Percentiles rank a stretch among this genome's conserved stretches.
These are phyloP conservation scores for Caenorhabditis japonica DNA, from an alignment of 2,888 invertebrate genomes.

Conservation along the genomic window DNA sequence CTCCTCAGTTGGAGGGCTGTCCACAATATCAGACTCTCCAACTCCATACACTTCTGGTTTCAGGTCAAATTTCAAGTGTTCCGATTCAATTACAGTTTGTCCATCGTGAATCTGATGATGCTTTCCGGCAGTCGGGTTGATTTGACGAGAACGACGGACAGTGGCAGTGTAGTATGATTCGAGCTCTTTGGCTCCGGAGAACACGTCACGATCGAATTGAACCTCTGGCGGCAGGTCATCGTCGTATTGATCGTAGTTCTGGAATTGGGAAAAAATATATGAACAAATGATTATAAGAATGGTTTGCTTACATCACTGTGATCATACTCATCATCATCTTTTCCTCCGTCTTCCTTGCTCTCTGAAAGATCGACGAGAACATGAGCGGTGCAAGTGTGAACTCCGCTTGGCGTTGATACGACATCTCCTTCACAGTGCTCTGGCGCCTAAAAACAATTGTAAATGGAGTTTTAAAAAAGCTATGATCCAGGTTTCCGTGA, in stretches of 20 bases:
- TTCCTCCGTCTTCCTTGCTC: conserved; percentile 26
- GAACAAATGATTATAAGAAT: no score
- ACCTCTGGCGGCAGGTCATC: conserved; percentile 72
- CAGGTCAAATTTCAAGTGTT: conserved; percentile 60
- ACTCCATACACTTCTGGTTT: conserved; percentile 60
- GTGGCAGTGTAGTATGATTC: conserved; percentile 64
- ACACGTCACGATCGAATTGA: conserved; percentile 72
- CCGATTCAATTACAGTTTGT: conserved; percentile 63
- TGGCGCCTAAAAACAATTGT: conserved; percentile 61
- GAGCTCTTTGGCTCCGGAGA: conserved; percentile 65
- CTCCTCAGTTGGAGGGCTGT: conserved; percentile 16
- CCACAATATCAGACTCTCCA: conserved; percentile 24
- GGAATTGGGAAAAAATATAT: no score
- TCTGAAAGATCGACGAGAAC: conserved; percentile 44
- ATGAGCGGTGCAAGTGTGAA: conserved; percentile 40
- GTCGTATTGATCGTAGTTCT: conserved; percentile 70
- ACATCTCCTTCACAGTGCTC: conserved; percentile 68
- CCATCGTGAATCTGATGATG: conserved; percentile 57
- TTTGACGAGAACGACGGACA: conserved; percentile 64
- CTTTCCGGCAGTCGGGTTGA: conserved; percentile 35
- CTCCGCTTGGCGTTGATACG: conserved; percentile 26
- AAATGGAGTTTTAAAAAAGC: no score
- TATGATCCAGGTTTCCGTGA: no score
- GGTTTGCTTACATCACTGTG: conserved; percentile 64
- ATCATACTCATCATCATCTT: conserved; percentile 40